phyloP scores from a whole-genome alignment of 2,888 invertebrate genomes.

The Cabera pusaria region DNA sequence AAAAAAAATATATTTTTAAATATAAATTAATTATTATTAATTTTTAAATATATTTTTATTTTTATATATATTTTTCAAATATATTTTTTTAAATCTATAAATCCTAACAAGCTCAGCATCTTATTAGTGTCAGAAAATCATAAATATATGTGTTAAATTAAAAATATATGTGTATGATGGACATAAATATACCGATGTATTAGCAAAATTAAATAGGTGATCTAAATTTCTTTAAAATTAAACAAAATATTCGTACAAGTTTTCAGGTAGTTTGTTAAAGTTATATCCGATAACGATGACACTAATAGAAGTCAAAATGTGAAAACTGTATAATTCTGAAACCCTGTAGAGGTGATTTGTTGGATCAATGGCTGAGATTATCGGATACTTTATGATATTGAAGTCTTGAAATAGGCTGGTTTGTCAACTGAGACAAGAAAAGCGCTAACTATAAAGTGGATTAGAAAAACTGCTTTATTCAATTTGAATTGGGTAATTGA shows the following conservation, averaged over 20 bases:
- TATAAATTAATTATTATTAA: too few relatives aligned
- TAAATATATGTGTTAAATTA: too few relatives aligned
- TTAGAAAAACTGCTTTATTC: too few relatives aligned
- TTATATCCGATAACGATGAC: conserved; percentile 23
- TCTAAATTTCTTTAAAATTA: conserved; percentile 8
- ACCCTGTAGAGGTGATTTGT: conserved; percentile 5
- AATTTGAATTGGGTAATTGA: too few relatives aligned
- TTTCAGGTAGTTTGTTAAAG: conserved; percentile 21
- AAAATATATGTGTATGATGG: too few relatives aligned
- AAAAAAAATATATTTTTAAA: too few relatives aligned
- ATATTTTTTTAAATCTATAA: too few relatives aligned
- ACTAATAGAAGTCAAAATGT: conserved; percentile 23
- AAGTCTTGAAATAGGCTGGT: conserved; percentile 7
- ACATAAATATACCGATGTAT: conserved; percentile 2
- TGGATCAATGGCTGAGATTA: conserved; percentile 13
- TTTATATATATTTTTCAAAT: too few relatives aligned
- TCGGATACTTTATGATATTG: conserved; percentile 13
- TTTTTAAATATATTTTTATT: too few relatives aligned
- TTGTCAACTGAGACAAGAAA: too few relatives aligned
- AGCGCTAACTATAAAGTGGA: too few relatives aligned
- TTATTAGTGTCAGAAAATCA: conserved; percentile 1
- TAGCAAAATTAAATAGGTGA: not conserved
- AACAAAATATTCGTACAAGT: conserved; percentile 4
- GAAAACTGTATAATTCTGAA: conserved; percentile 9
- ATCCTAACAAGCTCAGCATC: too few relatives aligned